These are phyloP conservation scores for Ostrea denselamellosa DNA, from an alignment of 1,140 invertebrate species.

Conservation along the genomic window DNA sequence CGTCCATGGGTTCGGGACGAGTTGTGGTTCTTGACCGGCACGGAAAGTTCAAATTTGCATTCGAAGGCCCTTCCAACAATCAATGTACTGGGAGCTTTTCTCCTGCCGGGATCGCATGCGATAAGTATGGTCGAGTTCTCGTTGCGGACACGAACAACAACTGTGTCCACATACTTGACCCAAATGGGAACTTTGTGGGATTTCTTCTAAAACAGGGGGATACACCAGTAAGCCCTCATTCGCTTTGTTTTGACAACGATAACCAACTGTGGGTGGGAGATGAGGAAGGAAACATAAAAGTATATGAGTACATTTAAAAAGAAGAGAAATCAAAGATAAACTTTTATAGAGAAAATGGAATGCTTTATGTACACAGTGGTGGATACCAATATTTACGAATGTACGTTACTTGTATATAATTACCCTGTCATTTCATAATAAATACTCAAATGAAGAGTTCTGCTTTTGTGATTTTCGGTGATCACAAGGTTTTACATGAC, in stretches of 20 bases:
- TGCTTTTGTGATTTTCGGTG: too few relatives aligned
- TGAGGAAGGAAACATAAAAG: conserved; percentile 52
- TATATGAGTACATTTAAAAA: conserved; percentile 32
- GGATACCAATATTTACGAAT: too few relatives aligned
- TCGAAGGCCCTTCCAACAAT: conserved; percentile 28
- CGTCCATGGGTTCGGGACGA: conserved; percentile 53
- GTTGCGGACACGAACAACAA: conserved; percentile 55
- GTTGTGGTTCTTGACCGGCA: conserved; percentile 48
- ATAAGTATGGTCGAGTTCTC: conserved; percentile 49
- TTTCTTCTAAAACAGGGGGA: conserved; percentile 53
- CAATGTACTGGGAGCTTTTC: conserved; percentile 34
- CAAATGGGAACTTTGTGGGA: conserved; percentile 46
- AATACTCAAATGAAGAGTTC: too few relatives aligned
- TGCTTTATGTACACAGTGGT: too few relatives aligned
- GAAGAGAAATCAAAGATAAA: background rate
- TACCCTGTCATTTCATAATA: too few relatives aligned
- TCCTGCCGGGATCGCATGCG: conserved; percentile 52
- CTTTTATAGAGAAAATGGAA: too few relatives aligned
- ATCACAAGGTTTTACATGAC: too few relatives aligned
- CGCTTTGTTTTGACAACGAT: conserved; percentile 18
- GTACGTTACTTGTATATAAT: too few relatives aligned
- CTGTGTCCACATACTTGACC: conserved; percentile 50
- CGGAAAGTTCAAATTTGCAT: conserved; percentile 48
- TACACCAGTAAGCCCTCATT: conserved; percentile 41
- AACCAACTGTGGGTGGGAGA: conserved; percentile 52